Conservation (phyloP, 2,888 invertebrate species). For the Rhynchonema sp. region DNA sequence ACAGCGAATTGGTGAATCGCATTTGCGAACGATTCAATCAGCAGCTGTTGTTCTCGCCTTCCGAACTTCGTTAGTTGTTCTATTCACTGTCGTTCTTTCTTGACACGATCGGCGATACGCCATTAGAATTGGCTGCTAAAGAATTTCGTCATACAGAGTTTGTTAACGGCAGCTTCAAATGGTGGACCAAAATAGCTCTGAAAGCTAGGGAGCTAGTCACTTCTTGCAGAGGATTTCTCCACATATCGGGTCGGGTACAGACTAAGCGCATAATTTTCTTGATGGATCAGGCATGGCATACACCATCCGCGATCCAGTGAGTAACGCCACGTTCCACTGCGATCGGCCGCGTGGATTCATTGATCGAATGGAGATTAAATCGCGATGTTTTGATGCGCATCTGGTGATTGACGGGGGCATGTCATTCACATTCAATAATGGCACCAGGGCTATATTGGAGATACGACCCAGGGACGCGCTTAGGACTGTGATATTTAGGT, state of each 20-base stretch:
- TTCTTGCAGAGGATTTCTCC: too few species aligned
- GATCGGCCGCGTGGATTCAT: conserved; percentile 33
- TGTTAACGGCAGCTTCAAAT: too few species aligned
- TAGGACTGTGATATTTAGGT: conserved; percentile 45
- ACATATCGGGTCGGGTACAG: too few species aligned
- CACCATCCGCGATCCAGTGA: conserved; percentile 76
- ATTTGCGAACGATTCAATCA: conserved; percentile 33
- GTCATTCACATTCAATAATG: conserved; percentile 79
- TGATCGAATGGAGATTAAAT: conserved; percentile 28
- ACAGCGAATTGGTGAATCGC: neutral
- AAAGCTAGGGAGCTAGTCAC: too few species aligned
- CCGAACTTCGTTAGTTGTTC: conserved; percentile 10
- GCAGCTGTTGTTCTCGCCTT: conserved; percentile 37
- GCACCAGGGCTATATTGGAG: conserved; percentile 62
- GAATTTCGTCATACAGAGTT: too few species aligned
- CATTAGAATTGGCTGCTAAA: too few species aligned
- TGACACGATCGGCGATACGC: neutral
- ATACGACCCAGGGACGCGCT: conserved; percentile 67
- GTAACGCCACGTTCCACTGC: conserved; percentile 61
- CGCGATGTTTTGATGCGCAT: conserved; percentile 72
- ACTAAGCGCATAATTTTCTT: too few species aligned
- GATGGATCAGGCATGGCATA: conserved; percentile 65
- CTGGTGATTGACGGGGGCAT: conserved; percentile 87
- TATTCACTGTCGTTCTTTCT: neutral
- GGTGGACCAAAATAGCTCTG: too few species aligned